Evolutionary conservation across 2,797 vertebrate species (phyloP), one percentile per base, ranked within the genome.

Genomic region (Ceyx erithaca): DNA sequence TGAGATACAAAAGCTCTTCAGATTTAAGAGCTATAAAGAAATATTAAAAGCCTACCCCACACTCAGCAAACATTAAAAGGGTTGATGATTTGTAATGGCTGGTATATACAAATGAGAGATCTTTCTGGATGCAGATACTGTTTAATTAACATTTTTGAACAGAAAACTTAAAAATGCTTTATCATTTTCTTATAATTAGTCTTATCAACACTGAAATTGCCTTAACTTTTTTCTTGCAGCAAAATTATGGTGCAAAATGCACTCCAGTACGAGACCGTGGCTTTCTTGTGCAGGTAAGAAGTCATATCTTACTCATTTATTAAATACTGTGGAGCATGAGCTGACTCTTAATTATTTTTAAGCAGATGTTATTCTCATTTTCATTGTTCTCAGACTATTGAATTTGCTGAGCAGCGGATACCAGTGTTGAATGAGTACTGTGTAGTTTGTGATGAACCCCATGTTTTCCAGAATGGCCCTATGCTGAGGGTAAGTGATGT

Each of bases 391-490:
- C 91, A 99, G 98, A 99, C 98, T 41, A 98, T 99, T 94, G 98
- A 98, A 94, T 99, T 98, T 96, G 98, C 98, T 52, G 98, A 98
- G 87, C 98, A 99, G 93, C 97, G 98, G 96, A 99, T 99, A 94
- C 98, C 98, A 10, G 98, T 99, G n/a, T 80, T 99, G 91, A 99
- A 99, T 58, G 98, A 99, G 93, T 98, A 98, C 94, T 99, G 98
- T 95, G 98, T 99, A 85, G 98, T 99, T 91, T 99, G 98, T 92
- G 98, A 99, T 37, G 98, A 99, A 93, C 98, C 98, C 25, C 98
- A 99, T 30, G 98, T 99, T 64, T 99, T 99, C 96, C 98, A 98
- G 94, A 99, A 99, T 80, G 98, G 98, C 85, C 98, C 98, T 46
- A 99, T 99, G 98, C 98, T 99, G 68, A 97, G 98, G 98, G 98